phyloP scores from a whole-genome alignment of 2,797 vertebrate genomes.

The Phrynocephalus forsythii region DNA sequence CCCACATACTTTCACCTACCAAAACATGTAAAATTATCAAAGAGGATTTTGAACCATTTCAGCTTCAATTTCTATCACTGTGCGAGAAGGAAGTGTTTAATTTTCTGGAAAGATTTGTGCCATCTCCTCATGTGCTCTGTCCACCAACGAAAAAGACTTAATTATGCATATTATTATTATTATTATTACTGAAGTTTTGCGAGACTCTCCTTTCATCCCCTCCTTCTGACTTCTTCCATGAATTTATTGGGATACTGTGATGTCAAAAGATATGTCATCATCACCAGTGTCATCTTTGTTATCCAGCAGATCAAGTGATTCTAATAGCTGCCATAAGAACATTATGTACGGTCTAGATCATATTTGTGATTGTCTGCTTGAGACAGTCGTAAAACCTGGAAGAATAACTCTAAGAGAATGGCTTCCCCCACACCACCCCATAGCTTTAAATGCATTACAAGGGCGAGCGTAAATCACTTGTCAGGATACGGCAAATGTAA shows the following conservation, averaged over 20 bases:
- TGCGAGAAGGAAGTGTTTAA: no score
- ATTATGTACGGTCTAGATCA: constrained; percentile 87
- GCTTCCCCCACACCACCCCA: constrained; percentile 68
- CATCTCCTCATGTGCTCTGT: accelerated
- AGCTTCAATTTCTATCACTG: no score
- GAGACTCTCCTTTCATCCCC: neutral
- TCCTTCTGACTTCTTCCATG: neutral
- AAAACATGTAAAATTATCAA: neutral
- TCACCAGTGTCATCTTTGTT: constrained; percentile 92
- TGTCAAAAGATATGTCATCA: constrained; percentile 76
- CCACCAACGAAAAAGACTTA: neutral
- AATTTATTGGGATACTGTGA: constrained; percentile 69
- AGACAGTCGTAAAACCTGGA: constrained; percentile 90
- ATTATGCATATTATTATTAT: accelerated
- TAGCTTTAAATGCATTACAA: constrained; percentile 87
- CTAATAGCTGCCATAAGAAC: constrained; percentile 85
- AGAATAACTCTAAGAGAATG: constrained; percentile 91
- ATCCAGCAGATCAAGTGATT: constrained; percentile 82
- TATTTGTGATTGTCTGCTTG: constrained; percentile 88
- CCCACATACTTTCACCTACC: neutral
- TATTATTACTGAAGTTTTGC: neutral
- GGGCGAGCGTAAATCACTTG: constrained; percentile 97
- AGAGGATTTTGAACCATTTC: no score
- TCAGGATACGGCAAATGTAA: constrained; percentile 92
- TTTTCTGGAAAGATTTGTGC: neutral